Evolutionary conservation across 2,888 invertebrate genomes (phyloP), one percentile per base, ranked within the genome.

Genomic region (Stenurella melanura): DNA sequence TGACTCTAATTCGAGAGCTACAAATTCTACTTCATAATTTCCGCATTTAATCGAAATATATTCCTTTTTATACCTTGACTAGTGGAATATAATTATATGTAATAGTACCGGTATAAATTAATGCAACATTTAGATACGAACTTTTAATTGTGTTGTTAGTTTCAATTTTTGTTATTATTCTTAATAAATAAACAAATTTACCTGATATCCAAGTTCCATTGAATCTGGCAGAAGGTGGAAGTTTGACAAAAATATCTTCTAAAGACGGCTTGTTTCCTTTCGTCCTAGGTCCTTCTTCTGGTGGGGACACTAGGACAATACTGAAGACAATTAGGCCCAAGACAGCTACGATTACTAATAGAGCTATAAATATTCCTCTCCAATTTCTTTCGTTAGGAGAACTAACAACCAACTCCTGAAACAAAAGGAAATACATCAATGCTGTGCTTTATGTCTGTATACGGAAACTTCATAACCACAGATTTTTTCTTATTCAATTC

Each of bases 351-450:
- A 97, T 97, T 83, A 98, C 98, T 86, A 97, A 92, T 79, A 97
- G 91, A 0, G 97, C 97, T 83, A 97, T 98, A 84, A 96, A 94
- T 86, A 98, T 97, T 18, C 98, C 98, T 61, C 96, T 93, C 97
- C 98, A 98, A 91, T 98, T 98, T 80, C 97, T 92, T 89, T 97
- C 94, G 80, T 94, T 95, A 4, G 96, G 96, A 15, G 96, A 95
- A 69, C 95, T 93, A 57, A 96, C 96, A 84, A 96, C 97, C 89
- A 98, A 90, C 90, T 98, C 97, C 97, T 98, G 92, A 5, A 90
- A 91, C 79, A 82, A 84, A 67, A 54, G 26, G 50, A 17, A 38
- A 42, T 60, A 70, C 9, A 34, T 58, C 34, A 69, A 11, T 69
- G 42, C 42, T 42, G 38, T 64, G 42, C 7, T 34, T 34, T 34